Base-by-base conservation (phyloP, 2,113 vertebrate genomes). In the Daubentonia madagascariensis region DNA sequence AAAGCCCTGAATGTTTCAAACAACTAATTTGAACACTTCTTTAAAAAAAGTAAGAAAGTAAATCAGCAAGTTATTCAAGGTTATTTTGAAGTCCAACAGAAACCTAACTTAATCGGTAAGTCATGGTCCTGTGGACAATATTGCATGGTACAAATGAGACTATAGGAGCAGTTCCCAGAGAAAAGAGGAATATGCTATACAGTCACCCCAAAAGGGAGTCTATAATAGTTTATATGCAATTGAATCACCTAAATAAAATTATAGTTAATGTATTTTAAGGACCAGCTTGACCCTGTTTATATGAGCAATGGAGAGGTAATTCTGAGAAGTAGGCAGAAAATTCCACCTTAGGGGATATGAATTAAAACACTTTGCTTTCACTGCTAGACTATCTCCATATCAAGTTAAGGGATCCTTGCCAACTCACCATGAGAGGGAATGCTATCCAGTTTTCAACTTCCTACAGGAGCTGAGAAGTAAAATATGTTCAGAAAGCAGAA, bases 401-500 rank as follows among this genome's bases (percentile, higher is more conserved):
- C 76, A 72, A 90, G n/a, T 48, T 20, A 72, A 73, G 30, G 65
- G 11, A 81, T 28, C 12, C 28, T 80, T 91, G 83, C 43, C 32
- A 83, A 40, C 14, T 94, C 67, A 85, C 18, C 75, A 75, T 1
- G 9, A 93, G 45, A 78, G 30, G 20, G 50, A 76, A 70, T 72
- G 30, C 9, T 87, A 86, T 73, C 14, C 23, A 90, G 54, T 79
- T 94, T 95, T 89, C 61, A 75, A 92, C 79, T 92, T 96, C 70
- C 75, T 92, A 16, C 32, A 80, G 50, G 63, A 85, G 18, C 35
- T 97, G 35, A 94, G 48, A 96, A 72, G 40, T 59, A 92, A 94
- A 96, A 84, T 85, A 85, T 92, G n/a, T 59, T 95, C 76, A 89
- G 68, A 93, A 78, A 87, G 25, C 32, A 85, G 30, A 95, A 92